These are phyloP conservation scores for Rutpela maculata DNA, from an alignment of 2,888 invertebrate genomes.

Conservation along the genomic window DNA sequence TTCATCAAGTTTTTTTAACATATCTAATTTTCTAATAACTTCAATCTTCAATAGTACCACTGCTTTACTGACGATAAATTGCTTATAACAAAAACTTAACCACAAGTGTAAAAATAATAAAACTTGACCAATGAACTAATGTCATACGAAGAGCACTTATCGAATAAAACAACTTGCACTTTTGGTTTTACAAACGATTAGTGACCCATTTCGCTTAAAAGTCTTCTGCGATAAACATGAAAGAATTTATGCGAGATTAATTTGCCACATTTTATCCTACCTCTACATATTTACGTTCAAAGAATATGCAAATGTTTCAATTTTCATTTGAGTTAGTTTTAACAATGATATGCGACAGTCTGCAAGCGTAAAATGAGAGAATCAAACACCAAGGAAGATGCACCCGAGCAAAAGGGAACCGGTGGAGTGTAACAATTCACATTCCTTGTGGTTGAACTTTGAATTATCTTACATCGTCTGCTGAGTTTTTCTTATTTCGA, in stretches of 20 bases:
- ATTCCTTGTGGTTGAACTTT: constrained; percentile 52
- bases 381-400: constrained; percentile 46
- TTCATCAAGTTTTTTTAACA: too few species aligned
- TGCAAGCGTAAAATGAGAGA: constrained; percentile 42
- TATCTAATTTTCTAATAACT: too few species aligned
- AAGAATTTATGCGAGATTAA: not conserved
- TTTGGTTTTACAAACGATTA: too few species aligned
- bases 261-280: not conserved
- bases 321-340: constrained; percentile 28
- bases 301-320: constrained; percentile 8
- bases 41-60: too few species aligned
- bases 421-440: constrained; percentile 50
- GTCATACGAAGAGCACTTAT: too few species aligned
- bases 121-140: too few species aligned
- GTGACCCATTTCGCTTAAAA: too few species aligned
- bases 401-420: constrained; percentile 42
- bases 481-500: constrained; percentile 46
- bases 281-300: not conserved
- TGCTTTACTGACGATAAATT: too few species aligned
- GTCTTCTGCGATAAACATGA: too few species aligned
- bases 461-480: constrained; percentile 52
- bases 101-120: too few species aligned
- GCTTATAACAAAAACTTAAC: too few species aligned
- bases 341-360: constrained; percentile 35
- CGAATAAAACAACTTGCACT: too few species aligned